Base-by-base conservation (phyloP, 2,888 invertebrate species). In the Habroteleia sp. region DNA sequence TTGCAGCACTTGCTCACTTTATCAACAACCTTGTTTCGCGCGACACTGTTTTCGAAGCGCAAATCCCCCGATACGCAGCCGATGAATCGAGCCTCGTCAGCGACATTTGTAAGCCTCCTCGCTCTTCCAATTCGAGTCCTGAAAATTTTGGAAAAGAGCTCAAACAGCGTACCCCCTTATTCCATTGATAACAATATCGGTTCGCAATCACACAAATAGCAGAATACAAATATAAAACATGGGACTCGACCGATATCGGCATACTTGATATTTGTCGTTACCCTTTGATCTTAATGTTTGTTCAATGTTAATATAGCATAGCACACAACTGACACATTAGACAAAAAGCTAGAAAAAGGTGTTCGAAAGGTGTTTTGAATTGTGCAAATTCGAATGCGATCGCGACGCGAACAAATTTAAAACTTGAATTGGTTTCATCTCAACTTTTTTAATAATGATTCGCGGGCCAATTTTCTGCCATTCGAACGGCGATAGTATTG, bases 221-320 rank as follows among this genome's bases (percentile, higher is more conserved):
- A 17, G 10, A 17, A 20, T 60, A 62, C 54, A 68, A 68, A 74
- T 60, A 62, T 62, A 68, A 68, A 74, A 74, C 74, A 50, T 14
- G 62, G 46, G 46, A 48, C 14, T 27, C 39, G 17, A 46, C 13
- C 20, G 16, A 13, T 48, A 74, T 74, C 62, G 68, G 63, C 68
- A 68, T 74, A 68, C 37, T 68, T 74, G 27, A 58, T 25, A 48
- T 33, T 25, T 50, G 29, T n/a, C 11, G 54, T 74, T 58, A 74
- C 69, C 74, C 50, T 56, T 56, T 58, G 63, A 69, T 60, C 48
- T 58, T 71, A 75, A 75, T 75, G 75, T 60, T 35, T 60, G 71
- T 75, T 71, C 75, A 46, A 71, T 75, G 69, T 69, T 60, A 41
- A 48, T 16, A 46, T 50, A 52, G 63, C 27, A 16, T 42, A 31